These are phyloP conservation scores for Drusus annulatus DNA, from an alignment of 1,140 invertebrate species.

Conservation along the genomic window DNA sequence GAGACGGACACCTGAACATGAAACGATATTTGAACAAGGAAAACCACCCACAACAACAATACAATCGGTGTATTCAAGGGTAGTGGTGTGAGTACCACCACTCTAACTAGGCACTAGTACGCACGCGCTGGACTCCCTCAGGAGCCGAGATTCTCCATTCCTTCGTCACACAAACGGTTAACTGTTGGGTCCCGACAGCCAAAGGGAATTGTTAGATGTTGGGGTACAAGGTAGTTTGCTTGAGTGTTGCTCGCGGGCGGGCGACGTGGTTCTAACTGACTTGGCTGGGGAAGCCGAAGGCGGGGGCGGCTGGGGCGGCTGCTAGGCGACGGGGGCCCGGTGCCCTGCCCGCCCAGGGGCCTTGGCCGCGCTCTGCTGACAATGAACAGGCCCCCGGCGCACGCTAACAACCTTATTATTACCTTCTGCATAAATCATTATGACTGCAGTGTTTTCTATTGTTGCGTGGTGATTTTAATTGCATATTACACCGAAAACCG, in stretches of 20 bases:
- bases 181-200: neutral
- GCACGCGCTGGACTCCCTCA: no score
- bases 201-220: neutral
- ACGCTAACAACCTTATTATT: neutral
- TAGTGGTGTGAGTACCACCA: no score
- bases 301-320: neutral
- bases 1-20: no score
- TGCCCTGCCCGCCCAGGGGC: neutral
- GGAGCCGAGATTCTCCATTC: no score
- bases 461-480: no score
- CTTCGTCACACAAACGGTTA: no score
- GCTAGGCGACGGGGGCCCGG: constrained; percentile 19
- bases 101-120: no score
- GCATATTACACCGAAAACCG: no score
- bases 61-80: no score
- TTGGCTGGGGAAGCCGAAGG: neutral
- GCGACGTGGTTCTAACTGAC: neutral
- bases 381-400: neutral
- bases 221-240: neutral
- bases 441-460: no score
- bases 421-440: neutral
- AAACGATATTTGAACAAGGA: no score
- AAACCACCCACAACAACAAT: no score
- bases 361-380: neutral
- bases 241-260: neutral